Percentiles rank a stretch among this genome's conserved stretches.
phyloP scores from a whole-genome alignment of 2,113 vertebrate genomes.

The Salvator merianae region DNA sequence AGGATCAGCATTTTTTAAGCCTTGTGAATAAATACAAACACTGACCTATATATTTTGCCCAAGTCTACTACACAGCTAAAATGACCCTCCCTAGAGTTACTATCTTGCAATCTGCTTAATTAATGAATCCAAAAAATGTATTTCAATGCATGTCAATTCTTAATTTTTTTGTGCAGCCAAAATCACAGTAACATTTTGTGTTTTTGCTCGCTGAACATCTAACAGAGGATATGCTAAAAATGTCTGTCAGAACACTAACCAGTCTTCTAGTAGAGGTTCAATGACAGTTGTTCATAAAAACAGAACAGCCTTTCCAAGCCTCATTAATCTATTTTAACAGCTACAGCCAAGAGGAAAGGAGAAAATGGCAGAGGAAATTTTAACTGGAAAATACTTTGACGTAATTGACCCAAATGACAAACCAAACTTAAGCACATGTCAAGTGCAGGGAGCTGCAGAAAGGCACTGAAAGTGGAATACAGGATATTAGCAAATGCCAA shows the following conservation, averaged over 20 bases:
- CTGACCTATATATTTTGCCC: not conserved
- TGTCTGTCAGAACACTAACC: conserved; percentile 40
- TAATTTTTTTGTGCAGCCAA: conserved; percentile 4
- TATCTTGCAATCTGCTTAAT: not conserved
- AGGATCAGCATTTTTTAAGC: not conserved
- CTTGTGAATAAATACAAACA: not conserved
- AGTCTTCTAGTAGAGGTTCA: conserved; percentile 60
- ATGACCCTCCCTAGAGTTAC: not conserved
- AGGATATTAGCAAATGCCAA: conserved; percentile 59
- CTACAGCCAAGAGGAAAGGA: conserved; percentile 59
- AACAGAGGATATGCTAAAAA: conserved; percentile 51
- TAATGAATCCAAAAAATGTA: not conserved
- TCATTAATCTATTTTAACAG: conserved; percentile 75
- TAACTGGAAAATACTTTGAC: conserved; percentile 72
- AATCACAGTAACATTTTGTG: conserved; percentile 19
- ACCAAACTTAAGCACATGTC: conserved; percentile 74
- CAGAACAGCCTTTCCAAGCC: conserved; percentile 68
- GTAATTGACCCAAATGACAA: conserved; percentile 83
- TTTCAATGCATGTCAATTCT: not conserved
- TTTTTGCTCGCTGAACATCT: conserved; percentile 25
- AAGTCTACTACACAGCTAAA: not conserved
- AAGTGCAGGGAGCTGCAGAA: conserved; percentile 63
- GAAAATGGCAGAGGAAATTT: conserved; percentile 65
- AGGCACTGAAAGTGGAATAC: conserved; percentile 36
- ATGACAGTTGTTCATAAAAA: conserved; percentile 62